phyloP scores from a whole-genome alignment of 2,888 invertebrate species.

The Petrolisthes manimaculis region DNA sequence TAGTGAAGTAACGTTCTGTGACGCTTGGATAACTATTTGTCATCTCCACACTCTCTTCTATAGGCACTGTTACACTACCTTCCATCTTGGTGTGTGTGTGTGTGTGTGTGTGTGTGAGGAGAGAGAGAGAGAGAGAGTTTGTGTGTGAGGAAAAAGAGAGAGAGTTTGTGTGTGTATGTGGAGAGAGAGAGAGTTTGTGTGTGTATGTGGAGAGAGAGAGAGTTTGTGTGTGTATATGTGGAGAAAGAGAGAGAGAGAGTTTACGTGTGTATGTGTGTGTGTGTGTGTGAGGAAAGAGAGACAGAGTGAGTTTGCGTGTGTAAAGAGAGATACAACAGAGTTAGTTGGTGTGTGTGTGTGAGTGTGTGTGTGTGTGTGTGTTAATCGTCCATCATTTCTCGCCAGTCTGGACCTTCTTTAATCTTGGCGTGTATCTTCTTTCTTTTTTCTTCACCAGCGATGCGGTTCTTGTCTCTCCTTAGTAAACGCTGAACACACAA shows the following conservation, averaged over 20 bases:
- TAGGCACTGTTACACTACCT: not conserved
- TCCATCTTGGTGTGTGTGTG: not conserved
- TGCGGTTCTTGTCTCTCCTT: slow-evolving; percentile 29
- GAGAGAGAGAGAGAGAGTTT: not conserved
- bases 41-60: not conserved
- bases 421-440: slow-evolving; percentile 39
- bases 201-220: not conserved
- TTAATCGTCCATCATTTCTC: not conserved
- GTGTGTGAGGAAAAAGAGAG: not conserved
- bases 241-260: too few species aligned
- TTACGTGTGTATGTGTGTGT: not conserved
- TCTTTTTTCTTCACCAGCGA: slow-evolving; percentile 10
- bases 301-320: too few species aligned
- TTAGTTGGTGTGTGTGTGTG: not conserved
- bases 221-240: not conserved
- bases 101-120: not conserved
- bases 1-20: not conserved
- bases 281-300: not conserved
- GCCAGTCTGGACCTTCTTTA: slow-evolving; percentile 33
- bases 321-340: too few species aligned
- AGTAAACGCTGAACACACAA: slow-evolving; percentile 30
- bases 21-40: not conserved
- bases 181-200: not conserved
- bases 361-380: not conserved
- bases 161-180: not conserved